Base-by-base conservation (phyloP, 2,113 vertebrate genomes). In the Ctenodactylus gundi region DNA sequence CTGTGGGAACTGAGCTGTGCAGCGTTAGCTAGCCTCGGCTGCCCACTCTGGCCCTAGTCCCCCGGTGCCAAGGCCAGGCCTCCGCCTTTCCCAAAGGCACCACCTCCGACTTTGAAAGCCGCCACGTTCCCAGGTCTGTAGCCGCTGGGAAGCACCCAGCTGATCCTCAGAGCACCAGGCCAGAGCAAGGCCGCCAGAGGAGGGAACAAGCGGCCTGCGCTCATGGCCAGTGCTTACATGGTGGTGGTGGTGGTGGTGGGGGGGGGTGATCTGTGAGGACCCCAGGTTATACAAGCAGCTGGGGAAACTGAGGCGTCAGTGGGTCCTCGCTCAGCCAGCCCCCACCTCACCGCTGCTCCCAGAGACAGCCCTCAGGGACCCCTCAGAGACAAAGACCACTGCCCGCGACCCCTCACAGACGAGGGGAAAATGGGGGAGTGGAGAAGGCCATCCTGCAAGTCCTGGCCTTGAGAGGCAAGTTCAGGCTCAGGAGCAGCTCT, bases 381-480 rank as follows among this genome's bases (percentile, higher is more conserved):
- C n/a, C 36, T 36, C 15, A 64, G 87, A 72, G 67, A 49, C 12
- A 31, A 68, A 80, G 44, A 34, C 49, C 55, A 7, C 20, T 0
- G 0, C 62, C 73, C 17, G 3, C 2, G 2, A 21, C 23, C 13
- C 67, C 68, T 36, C 2, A 68, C 39, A 44, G 36, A 44, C 12
- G 44, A 57, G 83, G 95, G 93, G 91, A 97, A 95, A 97, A 94
- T 95, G 94, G 94, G 97, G 91, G 9, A 57, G 10, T 23, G n/a
- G 25, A 39, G 60, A 67, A 57, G 21, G 60, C 10, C 81, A 29
- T 0, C 0, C 12, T 1, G 4, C 27, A 39, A 53, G 94, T 21
- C 41, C n/a, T n/a, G n/a, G 70, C 94, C 96, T 93, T 96, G 64
- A 93, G 97, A 96, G 97, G 94, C 76, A 88, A 96, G 64, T 27